Evolutionary conservation across 1,140 invertebrate species (phyloP).

Genomic region (Heliothis subflexa): DNA sequence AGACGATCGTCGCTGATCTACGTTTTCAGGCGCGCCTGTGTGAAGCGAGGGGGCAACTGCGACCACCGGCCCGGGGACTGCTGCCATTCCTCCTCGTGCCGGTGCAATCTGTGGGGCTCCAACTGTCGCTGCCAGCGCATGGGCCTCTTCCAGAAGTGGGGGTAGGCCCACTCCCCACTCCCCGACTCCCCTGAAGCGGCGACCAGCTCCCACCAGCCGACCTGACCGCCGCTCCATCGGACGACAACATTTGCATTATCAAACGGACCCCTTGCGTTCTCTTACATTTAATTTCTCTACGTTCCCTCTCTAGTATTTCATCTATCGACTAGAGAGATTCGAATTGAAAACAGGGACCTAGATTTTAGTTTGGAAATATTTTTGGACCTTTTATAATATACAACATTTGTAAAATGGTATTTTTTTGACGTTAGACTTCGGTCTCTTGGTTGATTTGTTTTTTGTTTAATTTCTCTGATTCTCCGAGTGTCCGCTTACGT

Average conservation of each 20-base stretch:
- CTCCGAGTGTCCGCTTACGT: constrained; percentile 82
- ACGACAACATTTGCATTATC: constrained; percentile 71
- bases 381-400: constrained; percentile 78
- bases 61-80: constrained; percentile 95
- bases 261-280: constrained; percentile 77
- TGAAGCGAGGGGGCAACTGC: constrained; percentile 92
- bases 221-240: constrained; percentile 71
- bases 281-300: constrained; percentile 52
- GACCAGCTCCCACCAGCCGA: constrained; percentile 67
- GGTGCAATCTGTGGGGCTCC: constrained; percentile 96
- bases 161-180: constrained; percentile 83
- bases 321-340: constrained; percentile 62
- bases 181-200: constrained; percentile 63
- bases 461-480: constrained; percentile 72
- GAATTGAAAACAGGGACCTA: constrained; percentile 80
- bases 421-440: constrained; percentile 49
- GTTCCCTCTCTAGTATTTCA: constrained; percentile 48
- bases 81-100: constrained; percentile 94
- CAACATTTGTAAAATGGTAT: constrained; percentile 66
- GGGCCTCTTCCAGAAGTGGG: constrained; percentile 96
- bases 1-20: constrained; percentile 95
- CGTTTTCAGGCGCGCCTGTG: constrained; percentile 94
- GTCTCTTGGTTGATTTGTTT: constrained; percentile 52
- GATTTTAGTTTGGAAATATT: constrained; percentile 79
- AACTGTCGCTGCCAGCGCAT: constrained; percentile 96